Percentiles rank a stretch among this genome's conserved stretches.
Evolutionary conservation across 2,888 invertebrate genomes (phyloP).

Genomic region (Colostygia pectinataria): DNA sequence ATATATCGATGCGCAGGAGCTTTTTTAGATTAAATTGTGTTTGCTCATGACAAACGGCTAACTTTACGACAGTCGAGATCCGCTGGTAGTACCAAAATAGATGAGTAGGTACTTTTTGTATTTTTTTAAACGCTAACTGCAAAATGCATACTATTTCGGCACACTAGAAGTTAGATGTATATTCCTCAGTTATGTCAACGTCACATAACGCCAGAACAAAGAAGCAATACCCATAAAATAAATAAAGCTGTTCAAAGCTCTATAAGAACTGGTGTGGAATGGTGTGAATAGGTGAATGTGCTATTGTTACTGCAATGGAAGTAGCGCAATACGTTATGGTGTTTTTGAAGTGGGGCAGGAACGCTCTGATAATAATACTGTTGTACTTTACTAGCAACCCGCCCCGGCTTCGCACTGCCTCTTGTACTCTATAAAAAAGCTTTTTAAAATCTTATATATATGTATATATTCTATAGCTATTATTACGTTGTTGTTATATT

Average conservation of each 20-base stretch:
- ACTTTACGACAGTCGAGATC: too few species aligned
- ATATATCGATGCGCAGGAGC: too few species aligned
- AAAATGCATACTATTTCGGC: neutral
- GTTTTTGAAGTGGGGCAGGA: constrained; percentile 1
- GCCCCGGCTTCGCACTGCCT: too few species aligned
- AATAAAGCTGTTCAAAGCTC: constrained; percentile 26
- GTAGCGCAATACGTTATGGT: neutral
- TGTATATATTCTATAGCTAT: too few species aligned
- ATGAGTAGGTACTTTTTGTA: neutral
- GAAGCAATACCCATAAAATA: constrained; percentile 31
- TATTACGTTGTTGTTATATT: too few species aligned
- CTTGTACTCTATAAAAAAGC: too few species aligned
- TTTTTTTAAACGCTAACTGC: neutral
- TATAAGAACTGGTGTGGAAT: constrained; percentile 27
- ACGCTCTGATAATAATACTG: neutral
- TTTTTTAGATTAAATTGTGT: too few species aligned
- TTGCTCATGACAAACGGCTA: too few species aligned
- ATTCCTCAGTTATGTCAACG: constrained; percentile 4
- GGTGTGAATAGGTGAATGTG: constrained; percentile 8
- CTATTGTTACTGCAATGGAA: constrained; percentile 14
- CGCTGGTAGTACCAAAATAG: too few species aligned
- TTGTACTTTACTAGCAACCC: too few species aligned
- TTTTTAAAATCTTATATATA: too few species aligned
- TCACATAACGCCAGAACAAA: constrained; percentile 28
- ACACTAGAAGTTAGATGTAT: neutral